phyloP scores from a whole-genome alignment of 1,140 invertebrate genomes.

The Pseudomyrmex flavicornis region DNA sequence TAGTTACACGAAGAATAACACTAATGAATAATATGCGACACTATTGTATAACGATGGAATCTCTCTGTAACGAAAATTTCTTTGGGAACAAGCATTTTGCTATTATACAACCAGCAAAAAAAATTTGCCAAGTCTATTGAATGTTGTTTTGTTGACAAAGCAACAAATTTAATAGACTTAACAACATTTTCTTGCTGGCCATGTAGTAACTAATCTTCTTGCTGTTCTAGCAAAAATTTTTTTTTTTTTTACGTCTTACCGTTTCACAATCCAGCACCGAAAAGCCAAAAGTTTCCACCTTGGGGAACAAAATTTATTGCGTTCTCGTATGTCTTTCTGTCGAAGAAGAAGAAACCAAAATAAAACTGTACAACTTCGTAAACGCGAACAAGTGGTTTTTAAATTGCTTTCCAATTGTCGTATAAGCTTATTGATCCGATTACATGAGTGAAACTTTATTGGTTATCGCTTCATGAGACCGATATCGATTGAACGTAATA shows the following conservation, averaged over 20 bases:
- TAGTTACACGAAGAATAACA: not conserved
- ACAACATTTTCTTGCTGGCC: no score
- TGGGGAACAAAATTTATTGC: constrained; percentile 3
- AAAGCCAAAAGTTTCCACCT: not conserved
- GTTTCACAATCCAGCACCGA: not conserved
- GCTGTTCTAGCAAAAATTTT: no score
- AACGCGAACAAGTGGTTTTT: constrained; percentile 13
- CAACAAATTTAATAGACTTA: no score
- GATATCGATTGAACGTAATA: constrained; percentile 26
- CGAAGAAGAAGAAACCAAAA: not conserved
- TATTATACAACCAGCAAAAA: no score
- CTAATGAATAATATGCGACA: not conserved
- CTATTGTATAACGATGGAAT: not conserved
- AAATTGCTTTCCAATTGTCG: constrained; percentile 42
- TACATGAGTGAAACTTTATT: constrained; percentile 54
- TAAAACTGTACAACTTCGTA: constrained; percentile 21
- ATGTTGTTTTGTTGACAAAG: no score
- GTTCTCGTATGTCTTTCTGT: not conserved
- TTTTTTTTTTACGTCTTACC: no score
- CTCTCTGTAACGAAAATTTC: not conserved
- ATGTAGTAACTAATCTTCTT: no score
- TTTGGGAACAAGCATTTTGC: no score
- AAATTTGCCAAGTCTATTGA: no score
- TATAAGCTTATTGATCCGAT: constrained; percentile 47
- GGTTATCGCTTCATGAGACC: constrained; percentile 44